Base-by-base conservation (phyloP, 2,113 vertebrate species). In the Leuciscus idus region DNA sequence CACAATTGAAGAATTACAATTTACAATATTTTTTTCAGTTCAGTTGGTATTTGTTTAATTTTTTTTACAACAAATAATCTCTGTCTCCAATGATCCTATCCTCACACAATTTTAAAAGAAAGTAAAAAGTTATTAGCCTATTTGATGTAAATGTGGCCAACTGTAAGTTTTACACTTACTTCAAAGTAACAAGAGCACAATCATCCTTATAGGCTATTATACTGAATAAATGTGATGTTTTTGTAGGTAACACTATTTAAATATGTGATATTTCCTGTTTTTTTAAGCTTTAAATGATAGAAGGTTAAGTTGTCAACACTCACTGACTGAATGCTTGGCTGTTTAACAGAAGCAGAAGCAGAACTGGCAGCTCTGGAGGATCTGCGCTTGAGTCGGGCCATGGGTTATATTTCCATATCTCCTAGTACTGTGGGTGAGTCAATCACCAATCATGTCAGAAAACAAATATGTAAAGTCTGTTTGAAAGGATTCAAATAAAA, bases 351-450 rank as follows among this genome's bases (percentile, higher is more conserved):
- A 87, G 93, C 93, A 17, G 91, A 91, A 85, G 93, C 91, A 3
- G 93, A 95, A 88, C 90, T 94, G 0, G 90, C 92, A 0, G 92
- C 93, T 36, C 84, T 94, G 66, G 93, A 95, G 75, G 90, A 93
- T 78, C 89, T 93, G 6, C 90, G 90, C 23, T 91, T 93, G 85
- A 92, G 92, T 88, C 89, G 82, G 89, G 90, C 92, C 0, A 92
- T 93, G 91, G 79, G 89, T 9, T 93, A 92, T 1, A 92, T 95
- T 19, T 95, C 92, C 86, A 93, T 94, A 0, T 76, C 90, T 78
- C 93, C 93, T 80, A 94, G 93, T 75, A 87, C 89, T 52, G 93
- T 94, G 11, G 94, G 94, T 95, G 88, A 92, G 93, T 82, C 28
- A 15, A 23, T 70, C 13, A 68, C 12, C 13, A 26, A 13, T 5